Evolutionary conservation across 35 echinoderm and acorn worm genomes (phyloP).

Genomic region (Hemicentrotus pulcherrimus): DNA sequence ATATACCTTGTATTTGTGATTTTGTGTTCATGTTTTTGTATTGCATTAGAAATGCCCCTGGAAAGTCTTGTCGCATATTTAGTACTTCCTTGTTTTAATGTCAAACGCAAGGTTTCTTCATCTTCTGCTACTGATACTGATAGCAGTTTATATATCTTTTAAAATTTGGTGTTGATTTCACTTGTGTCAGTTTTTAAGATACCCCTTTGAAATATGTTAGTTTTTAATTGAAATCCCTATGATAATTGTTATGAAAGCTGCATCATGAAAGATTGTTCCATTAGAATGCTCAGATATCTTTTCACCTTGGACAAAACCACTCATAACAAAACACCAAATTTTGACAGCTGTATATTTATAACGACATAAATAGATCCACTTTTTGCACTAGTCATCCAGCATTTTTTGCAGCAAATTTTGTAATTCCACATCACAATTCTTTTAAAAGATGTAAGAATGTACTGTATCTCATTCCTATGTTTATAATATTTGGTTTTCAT

Average conservation of each 20-base stretch:
- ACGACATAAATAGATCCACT: background rate
- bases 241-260: background rate
- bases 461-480: background rate
- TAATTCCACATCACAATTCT: background rate
- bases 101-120: background rate
- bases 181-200: background rate
- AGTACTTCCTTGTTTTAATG: background rate
- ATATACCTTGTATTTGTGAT: background rate
- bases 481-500: background rate
- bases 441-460: background rate
- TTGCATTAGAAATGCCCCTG: slow-evolving; percentile 27
- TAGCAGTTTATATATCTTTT: background rate
- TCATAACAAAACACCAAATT: background rate
- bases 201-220: background rate
- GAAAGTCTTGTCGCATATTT: background rate
- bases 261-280: background rate
- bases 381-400: background rate
- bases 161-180: background rate
- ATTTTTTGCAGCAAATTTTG: background rate
- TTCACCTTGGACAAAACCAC: background rate
- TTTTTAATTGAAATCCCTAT: background rate
- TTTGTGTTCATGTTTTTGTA: background rate
- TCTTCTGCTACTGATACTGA: background rate
- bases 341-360: background rate
- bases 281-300: background rate